These are phyloP conservation scores for Siniperca knerii DNA, from an alignment of 2,113 vertebrate species.

Conservation along the genomic window DNA sequence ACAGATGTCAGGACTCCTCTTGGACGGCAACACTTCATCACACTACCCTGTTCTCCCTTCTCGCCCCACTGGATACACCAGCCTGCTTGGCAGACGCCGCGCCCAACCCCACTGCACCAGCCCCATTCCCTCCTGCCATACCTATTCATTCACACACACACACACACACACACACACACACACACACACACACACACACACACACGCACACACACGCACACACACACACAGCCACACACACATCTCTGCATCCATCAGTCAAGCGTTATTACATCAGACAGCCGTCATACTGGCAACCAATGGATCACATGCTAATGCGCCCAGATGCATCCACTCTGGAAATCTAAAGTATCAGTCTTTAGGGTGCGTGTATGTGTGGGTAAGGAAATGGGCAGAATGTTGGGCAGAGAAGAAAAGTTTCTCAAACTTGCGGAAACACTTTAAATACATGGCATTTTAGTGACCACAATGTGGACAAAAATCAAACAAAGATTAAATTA, in stretches of 20 bases:
- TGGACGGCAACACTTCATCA: conserved; percentile 85
- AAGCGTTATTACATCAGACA: conserved; percentile 86
- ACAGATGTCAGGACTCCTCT: conserved; percentile 87
- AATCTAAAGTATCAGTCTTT: conserved; percentile 76
- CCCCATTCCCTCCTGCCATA: conserved; percentile 66
- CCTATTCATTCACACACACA: conserved; percentile 55
- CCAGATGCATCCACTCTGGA: conserved; percentile 72
- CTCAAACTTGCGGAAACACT: conserved; percentile 50
- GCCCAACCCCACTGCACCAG: conserved; percentile 67
- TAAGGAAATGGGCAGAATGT: conserved; percentile 17
- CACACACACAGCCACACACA: conserved; percentile 48
- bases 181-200: conserved; percentile 31
- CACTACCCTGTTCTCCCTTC: conserved; percentile 73
- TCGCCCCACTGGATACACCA: conserved; percentile 74
- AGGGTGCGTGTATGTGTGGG: conserved; percentile 34
- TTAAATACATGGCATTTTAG: not conserved
- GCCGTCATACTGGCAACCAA: conserved; percentile 82
- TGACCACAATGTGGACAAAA: not conserved
- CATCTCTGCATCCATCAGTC: conserved; percentile 82
- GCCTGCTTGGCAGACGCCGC: conserved; percentile 73
- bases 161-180: conserved; percentile 34
- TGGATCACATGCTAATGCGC: conserved; percentile 84
- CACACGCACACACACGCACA: conserved; percentile 46
- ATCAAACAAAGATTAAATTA: not conserved
- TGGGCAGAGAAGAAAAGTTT: conserved; percentile 40